These are phyloP conservation scores for Odobenus rosmarus DNA, from an alignment of 2,113 vertebrate species.

Conservation along the genomic window DNA sequence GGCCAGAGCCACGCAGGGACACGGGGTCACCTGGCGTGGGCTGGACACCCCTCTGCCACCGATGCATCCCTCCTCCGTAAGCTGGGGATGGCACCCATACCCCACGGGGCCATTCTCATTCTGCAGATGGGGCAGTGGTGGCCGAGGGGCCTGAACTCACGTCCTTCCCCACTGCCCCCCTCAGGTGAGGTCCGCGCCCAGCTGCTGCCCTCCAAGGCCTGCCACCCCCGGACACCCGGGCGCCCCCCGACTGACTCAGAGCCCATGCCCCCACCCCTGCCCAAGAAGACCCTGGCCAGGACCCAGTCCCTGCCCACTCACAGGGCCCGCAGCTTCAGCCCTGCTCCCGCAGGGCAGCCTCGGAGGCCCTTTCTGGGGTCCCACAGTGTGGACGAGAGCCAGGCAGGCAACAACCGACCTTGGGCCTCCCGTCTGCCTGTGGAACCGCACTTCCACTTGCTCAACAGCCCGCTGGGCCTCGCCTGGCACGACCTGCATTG, in stretches of 20 bases:
- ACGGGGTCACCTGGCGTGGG: neutral
- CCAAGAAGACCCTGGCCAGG: constrained; percentile 86
- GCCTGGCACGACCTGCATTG: constrained; percentile 72
- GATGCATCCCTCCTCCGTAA: neutral
- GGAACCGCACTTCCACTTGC: constrained; percentile 78
- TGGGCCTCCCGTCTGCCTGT: rapidly evolving
- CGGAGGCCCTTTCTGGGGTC: constrained; percentile 65
- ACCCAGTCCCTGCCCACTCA: constrained; percentile 83
- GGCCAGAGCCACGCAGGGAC: neutral
- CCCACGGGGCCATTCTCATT: neutral
- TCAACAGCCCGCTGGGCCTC: constrained; percentile 68
- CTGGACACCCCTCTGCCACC: neutral
- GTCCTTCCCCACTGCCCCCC: rapidly evolving
- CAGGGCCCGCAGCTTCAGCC: rapidly evolving
- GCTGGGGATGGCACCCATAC: neutral
- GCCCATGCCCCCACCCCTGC: constrained; percentile 86
- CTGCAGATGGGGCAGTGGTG: neutral
- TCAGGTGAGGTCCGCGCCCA: constrained; percentile 76
- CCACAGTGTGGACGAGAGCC: constrained; percentile 57
- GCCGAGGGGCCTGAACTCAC: neutral
- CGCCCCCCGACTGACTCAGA: rapidly evolving
- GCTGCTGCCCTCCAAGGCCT: constrained; percentile 77
- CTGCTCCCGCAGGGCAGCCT: constrained; percentile 44
- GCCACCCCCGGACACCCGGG: constrained; percentile 21
- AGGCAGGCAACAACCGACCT: rapidly evolving